Evolutionary conservation across 1,140 invertebrate genomes (phyloP), one percentile per base, ranked within the genome.

Genomic region (Lepidurus couesii): DNA sequence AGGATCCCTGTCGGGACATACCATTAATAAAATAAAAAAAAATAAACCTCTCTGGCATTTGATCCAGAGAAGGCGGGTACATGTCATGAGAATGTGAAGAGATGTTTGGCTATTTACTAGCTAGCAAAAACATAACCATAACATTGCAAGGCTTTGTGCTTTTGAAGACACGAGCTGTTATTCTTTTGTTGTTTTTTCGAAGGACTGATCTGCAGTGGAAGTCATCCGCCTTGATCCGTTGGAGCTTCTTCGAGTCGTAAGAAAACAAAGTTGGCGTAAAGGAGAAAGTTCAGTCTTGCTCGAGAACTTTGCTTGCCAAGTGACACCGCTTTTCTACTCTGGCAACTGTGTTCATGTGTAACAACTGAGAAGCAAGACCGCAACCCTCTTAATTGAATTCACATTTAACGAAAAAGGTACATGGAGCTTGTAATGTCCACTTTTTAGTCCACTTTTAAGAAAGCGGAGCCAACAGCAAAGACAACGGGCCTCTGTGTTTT

Each of bases 201-300:
- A 65, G 53, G 16, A 13, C 21, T 9, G 1, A 65, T 65, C 21
- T 65, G 10, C 21, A 65, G 13, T 7, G 53, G 34, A 7, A 65
- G 8, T 65, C 13, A 13, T 65, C 45, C 45, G 10, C 45, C 45
- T 16, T 65, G 7, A 65, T 65, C n/a, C 53, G 13, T 34, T 34
- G 34, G 34, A 34, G 13, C 53, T 16, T 65, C 53, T 65, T 21
- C 8, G n/a, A 65, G 16, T n/a, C 16, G 53, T 65, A 65, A n/a
- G 53, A 65, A 65, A 65, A 9, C 53, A n/a, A 65, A 65, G 4
- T 65, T 21, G 8, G 5, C 53, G 1, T 13, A 65, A 16, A 16
- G 53, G 53, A 65, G 53, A 65, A 65, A 65, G 53, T 21, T 65
- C 53, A 65, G 53, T 65, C 53, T 65, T 65, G 13, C 53, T 65